Evolutionary conservation across 2,113 vertebrate genomes (phyloP).

Genomic region (Lucifuga dentata): DNA sequence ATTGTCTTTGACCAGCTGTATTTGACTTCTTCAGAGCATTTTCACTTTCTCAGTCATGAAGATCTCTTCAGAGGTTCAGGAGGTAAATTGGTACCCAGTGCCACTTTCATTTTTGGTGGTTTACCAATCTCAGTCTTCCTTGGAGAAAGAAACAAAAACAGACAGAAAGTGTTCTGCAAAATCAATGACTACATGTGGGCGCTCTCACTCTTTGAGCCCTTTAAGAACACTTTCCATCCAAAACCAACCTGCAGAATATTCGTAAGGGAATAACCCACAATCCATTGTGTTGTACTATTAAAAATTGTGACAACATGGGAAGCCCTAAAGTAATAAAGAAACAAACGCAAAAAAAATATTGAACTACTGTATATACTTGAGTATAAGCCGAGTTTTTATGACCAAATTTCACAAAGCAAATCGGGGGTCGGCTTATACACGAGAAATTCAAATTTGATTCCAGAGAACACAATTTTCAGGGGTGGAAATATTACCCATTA

Average conservation of each 20-base stretch:
- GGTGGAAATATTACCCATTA: too few species aligned
- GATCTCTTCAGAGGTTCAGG: conserved; percentile 12
- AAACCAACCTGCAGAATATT: not conserved
- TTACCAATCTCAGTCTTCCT: too few species aligned
- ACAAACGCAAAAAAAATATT: not conserved
- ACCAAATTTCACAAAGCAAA: too few species aligned
- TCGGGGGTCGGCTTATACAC: too few species aligned
- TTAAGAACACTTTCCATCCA: not conserved
- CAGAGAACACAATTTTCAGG: too few species aligned
- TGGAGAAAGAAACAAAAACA: not conserved
- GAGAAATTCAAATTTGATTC: too few species aligned
- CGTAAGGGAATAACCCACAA: not conserved
- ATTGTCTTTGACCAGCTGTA: conserved; percentile 41
- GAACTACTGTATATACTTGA: too few species aligned
- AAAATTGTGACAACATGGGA: not conserved
- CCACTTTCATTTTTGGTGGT: too few species aligned
- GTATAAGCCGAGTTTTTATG: too few species aligned
- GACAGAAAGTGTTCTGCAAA: not conserved
- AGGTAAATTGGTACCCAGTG: not conserved
- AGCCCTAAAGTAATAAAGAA: not conserved
- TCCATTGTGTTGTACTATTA: not conserved
- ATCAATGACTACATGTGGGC: not conserved
- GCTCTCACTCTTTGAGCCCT: not conserved
- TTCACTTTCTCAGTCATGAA: conserved; percentile 15
- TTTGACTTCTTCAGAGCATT: conserved; percentile 24